A percentile compares a stretch with the other conserved stretches of the same genome.
phyloP scores from a whole-genome alignment of 37 sponge, comb jelly and placozoan species.

The Chondrilla cf. caribensis region DNA sequence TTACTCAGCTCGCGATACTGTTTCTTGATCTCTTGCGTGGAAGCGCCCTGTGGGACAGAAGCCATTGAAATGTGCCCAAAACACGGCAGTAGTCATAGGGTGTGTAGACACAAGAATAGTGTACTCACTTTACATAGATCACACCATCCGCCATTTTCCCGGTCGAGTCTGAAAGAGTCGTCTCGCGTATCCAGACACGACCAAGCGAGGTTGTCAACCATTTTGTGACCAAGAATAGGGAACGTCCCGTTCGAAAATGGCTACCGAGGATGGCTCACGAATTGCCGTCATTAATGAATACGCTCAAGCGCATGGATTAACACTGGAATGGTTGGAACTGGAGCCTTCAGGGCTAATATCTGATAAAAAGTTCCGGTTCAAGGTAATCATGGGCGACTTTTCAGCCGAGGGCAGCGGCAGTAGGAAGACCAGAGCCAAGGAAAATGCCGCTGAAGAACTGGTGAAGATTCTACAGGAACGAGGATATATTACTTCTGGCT shows the following conservation, averaged over 20 bases:
- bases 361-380: not conserved
- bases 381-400: constrained; percentile 13
- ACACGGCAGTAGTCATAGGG: too few species aligned
- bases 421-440: constrained; percentile 23
- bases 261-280: not conserved
- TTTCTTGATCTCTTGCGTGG: constrained; percentile 65
- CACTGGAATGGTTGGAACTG: not conserved
- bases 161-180: too few species aligned
- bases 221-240: not conserved
- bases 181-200: too few species aligned
- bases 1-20: constrained; percentile 79
- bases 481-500: not conserved
- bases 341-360: not conserved
- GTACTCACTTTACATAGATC: too few species aligned
- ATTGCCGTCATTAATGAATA: not conserved
- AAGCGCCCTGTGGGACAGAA: constrained; percentile 60
- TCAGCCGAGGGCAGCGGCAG: not conserved
- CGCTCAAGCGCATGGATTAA: not conserved
- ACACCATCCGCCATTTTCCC: constrained; percentile 34
- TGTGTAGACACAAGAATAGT: too few species aligned
- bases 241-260: not conserved
- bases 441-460: constrained; percentile 18
- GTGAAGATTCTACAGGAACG: not conserved
- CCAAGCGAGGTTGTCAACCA: too few species aligned
- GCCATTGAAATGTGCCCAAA: too few species aligned